Conservation (phyloP, 2,888 invertebrate species). For the Habroteleia sp. region DNA sequence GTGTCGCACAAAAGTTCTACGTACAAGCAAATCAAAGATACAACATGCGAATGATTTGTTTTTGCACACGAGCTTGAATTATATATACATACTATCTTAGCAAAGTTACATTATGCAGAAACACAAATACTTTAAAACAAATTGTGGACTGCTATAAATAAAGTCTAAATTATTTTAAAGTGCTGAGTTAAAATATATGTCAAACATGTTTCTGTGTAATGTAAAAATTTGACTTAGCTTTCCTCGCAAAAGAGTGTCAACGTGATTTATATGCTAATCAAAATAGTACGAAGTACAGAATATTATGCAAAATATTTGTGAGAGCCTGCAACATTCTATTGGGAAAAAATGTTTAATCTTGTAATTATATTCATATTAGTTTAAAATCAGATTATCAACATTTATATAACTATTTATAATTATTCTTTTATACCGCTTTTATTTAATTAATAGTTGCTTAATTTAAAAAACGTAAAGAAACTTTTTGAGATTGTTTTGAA, state of each 20-base stretch:
- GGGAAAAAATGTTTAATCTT: slow-evolving; percentile 5
- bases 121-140: slow-evolving; percentile 36
- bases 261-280: slow-evolving; percentile 63
- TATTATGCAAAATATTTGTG: slow-evolving; percentile 43
- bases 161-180: slow-evolving; percentile 28
- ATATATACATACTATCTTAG: slow-evolving; percentile 59
- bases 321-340: slow-evolving; percentile 63
- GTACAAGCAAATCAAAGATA: slow-evolving; percentile 25
- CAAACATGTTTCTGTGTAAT: slow-evolving; percentile 54
- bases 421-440: no score
- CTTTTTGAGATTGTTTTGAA: no score
- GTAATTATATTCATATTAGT: no score
- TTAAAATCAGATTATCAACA: no score
- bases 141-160: slow-evolving; percentile 25
- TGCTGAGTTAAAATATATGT: slow-evolving; percentile 20
- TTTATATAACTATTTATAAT: no score
- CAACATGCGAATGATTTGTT: slow-evolving; percentile 17
- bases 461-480: no score
- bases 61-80: slow-evolving; percentile 52
- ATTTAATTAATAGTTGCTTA: no score
- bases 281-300: slow-evolving; percentile 51
- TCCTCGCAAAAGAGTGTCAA: slow-evolving; percentile 57
- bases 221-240: slow-evolving; percentile 62
- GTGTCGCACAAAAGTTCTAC: slow-evolving; percentile 28
- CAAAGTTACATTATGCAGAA: slow-evolving; percentile 53